Percentiles rank a stretch among this genome's conserved stretches.
These are phyloP conservation scores for Varecia variegata DNA, from an alignment of 2,797 vertebrate genomes.

Conservation along the genomic window DNA sequence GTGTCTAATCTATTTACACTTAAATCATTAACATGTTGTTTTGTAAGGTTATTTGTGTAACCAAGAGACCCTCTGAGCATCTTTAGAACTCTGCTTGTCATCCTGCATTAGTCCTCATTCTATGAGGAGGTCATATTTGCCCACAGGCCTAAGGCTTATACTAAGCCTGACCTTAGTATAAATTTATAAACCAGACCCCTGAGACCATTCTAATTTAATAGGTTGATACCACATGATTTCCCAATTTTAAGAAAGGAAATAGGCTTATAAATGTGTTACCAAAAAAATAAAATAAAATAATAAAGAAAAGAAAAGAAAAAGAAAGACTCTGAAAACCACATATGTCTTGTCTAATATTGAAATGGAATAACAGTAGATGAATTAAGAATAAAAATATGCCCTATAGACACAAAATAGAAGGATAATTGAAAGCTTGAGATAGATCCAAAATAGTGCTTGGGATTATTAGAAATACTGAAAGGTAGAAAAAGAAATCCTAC, in stretches of 20 bases:
- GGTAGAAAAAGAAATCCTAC: background rate
- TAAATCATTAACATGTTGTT: conserved; percentile 53
- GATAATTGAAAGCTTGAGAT: background rate
- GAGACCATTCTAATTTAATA: background rate
- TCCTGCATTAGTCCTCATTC: background rate
- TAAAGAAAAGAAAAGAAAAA: background rate
- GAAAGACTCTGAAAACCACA: background rate
- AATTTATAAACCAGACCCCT: background rate
- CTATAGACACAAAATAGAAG: background rate
- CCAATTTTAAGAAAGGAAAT: conserved; percentile 12
- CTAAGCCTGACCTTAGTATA: background rate
- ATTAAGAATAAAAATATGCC: conserved; percentile 28
- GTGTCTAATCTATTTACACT: conserved; percentile 60
- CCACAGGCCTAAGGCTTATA: too few relatives aligned
- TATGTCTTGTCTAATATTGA: background rate
- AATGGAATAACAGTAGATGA: background rate
- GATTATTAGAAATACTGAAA: background rate
- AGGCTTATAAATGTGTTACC: background rate
- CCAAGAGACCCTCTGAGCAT: background rate
- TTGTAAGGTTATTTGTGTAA: conserved; percentile 38
- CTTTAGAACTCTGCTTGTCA: background rate
- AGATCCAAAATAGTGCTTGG: background rate
- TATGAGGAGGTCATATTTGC: conserved; percentile 7
- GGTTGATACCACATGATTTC: conserved; percentile 29
- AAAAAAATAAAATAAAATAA: background rate